These are phyloP conservation scores for Trissoscelio sp. DNA, from an alignment of 2,888 invertebrate species.

Conservation along the genomic window DNA sequence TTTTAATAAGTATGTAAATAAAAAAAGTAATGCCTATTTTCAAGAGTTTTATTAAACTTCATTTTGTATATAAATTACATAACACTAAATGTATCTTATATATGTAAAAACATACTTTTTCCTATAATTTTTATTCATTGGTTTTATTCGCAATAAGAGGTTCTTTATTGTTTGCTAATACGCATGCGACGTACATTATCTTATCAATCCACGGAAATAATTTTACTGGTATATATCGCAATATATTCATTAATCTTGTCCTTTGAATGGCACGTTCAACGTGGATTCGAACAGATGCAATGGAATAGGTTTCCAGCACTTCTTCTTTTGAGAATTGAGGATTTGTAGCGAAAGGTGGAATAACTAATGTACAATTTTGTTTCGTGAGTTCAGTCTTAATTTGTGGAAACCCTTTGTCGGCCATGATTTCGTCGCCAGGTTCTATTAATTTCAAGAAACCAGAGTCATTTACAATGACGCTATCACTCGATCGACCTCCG, in stretches of 20 bases:
- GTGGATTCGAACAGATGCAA: not conserved
- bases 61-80: not conserved
- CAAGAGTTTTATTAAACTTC: constrained; percentile 1
- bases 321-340: not conserved
- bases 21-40: constrained; percentile 4
- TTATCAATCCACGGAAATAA: constrained; percentile 45
- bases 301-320: not conserved
- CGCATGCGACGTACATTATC: constrained; percentile 36
- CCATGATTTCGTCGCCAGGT: not conserved
- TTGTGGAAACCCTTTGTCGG: too few species aligned
- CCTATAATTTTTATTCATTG: constrained; percentile 2
- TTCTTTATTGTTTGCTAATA: constrained; percentile 50
- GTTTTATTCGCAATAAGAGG: constrained; percentile 20
- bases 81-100: constrained; percentile 1
- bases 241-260: constrained; percentile 13
- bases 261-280: not conserved
- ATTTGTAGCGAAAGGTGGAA: not conserved
- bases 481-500: constrained; percentile 69
- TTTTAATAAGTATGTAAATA: constrained; percentile 10
- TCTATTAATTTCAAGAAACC: constrained; percentile 38
- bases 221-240: constrained; percentile 38
- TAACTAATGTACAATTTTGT: not conserved
- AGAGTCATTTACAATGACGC: constrained; percentile 70
- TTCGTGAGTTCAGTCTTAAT: not conserved
- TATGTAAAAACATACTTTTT: not conserved